phyloP scores from a whole-genome alignment of 2,797 vertebrate species.

The Sebastes oblongus region DNA sequence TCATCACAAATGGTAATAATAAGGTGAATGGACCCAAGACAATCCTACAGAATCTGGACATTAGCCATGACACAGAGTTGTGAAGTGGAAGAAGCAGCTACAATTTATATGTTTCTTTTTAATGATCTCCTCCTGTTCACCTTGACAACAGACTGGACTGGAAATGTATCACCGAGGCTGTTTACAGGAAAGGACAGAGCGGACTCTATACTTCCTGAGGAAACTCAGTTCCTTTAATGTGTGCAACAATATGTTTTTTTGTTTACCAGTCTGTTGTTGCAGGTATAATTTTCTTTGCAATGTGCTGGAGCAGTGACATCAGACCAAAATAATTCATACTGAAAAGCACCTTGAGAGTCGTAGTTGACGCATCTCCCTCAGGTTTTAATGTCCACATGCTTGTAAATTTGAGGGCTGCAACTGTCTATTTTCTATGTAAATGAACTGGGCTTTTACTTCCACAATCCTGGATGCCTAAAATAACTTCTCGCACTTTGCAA shows the following conservation, averaged over 20 bases:
- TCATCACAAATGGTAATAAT: neutral
- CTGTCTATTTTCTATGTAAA: neutral
- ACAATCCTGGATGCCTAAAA: neutral
- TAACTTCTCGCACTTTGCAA: neutral
- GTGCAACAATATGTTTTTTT: neutral
- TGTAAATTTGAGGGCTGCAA: neutral
- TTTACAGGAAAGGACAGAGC: neutral
- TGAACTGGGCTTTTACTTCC: neutral
- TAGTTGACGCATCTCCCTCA: neutral
- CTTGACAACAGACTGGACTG: neutral
- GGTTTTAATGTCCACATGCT: neutral
- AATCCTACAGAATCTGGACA: neutral
- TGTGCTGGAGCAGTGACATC: neutral
- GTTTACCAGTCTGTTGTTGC: neutral
- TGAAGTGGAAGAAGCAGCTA: neutral
- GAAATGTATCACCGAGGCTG: too few relatives aligned
- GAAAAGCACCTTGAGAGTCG: neutral
- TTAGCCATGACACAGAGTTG: neutral
- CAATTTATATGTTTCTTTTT: neutral
- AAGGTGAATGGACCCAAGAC: neutral
- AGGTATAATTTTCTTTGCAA: neutral
- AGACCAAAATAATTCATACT: neutral
- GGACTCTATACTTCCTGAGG: neutral
- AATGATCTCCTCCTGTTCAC: neutral
- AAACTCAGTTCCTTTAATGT: neutral